Evolutionary conservation across 2,113 vertebrate species (phyloP).

Genomic region (Xyliphius kryptos): DNA sequence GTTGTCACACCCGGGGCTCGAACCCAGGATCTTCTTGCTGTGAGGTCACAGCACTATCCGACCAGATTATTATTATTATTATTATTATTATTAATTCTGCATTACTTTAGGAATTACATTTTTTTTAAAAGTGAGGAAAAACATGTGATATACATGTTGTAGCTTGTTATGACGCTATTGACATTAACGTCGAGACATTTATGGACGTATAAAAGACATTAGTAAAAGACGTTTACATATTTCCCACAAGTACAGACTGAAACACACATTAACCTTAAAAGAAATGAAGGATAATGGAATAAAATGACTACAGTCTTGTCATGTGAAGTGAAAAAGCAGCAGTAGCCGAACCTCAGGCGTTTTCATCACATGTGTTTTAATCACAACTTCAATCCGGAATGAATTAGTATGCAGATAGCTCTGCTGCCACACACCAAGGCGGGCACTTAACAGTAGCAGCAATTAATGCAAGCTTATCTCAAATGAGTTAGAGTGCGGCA

Average conservation of each 20-base stretch:
- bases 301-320: neutral
- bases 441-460: constrained; percentile 34
- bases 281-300: neutral
- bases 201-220: no score
- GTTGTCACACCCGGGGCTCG: no score
- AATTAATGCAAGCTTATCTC: constrained; percentile 40
- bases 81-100: no score
- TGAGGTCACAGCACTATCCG: no score
- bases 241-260: neutral
- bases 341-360: constrained; percentile 1
- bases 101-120: no score
- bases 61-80: no score
- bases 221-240: no score
- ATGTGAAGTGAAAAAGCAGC: constrained; percentile 10
- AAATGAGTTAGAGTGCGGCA: constrained; percentile 24
- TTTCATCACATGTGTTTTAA: constrained; percentile 19
- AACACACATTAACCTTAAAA: neutral
- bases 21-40: no score
- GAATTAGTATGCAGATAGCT: constrained; percentile 38
- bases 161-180: neutral
- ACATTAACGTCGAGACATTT: neutral
- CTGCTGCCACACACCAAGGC: constrained; percentile 26
- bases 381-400: constrained; percentile 8
- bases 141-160: neutral
- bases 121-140: constrained; percentile 3